A percentile compares a stretch with the other conserved stretches of the same genome.
These are phyloP conservation scores for Ctenochaetus hawaiiensis DNA, from an alignment of 2,797 vertebrate species.

Conservation along the genomic window DNA sequence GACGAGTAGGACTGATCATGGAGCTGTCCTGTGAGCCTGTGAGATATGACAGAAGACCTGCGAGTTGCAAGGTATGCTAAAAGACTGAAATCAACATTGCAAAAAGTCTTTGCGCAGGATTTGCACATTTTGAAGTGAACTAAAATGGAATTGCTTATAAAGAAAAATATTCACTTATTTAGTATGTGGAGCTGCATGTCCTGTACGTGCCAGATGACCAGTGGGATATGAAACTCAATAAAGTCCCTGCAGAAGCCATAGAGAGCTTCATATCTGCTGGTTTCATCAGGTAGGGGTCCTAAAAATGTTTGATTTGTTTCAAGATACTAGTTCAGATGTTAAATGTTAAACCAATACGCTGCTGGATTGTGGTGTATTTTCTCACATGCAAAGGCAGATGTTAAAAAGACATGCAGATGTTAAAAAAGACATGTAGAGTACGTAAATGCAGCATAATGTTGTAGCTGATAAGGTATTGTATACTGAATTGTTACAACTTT, in stretches of 20 bases:
- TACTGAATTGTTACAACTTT: too few species aligned
- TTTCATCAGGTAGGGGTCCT: conserved; percentile 90
- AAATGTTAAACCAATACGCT: too few species aligned
- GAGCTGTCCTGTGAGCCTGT: conserved; percentile 66
- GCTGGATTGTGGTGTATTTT: neutral
- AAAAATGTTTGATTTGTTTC: neutral
- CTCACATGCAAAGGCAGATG: neutral
- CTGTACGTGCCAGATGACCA: conserved; percentile 92
- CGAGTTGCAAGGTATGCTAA: conserved; percentile 75
- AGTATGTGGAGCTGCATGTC: conserved; percentile 94
- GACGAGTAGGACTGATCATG: conserved; percentile 52
- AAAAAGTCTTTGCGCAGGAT: neutral
- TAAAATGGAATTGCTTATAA: neutral
- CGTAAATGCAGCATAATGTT: too few species aligned
- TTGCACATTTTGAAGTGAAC: neutral
- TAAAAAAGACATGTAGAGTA: too few species aligned
- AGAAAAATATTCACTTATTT: neutral
- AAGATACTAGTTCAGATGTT: neutral
- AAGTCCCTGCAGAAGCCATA: conserved; percentile 87
- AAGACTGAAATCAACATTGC: neutral
- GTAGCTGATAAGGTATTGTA: too few species aligned
- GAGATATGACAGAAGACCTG: conserved; percentile 70
- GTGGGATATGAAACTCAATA: conserved; percentile 93
- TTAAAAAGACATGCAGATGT: too few species aligned
- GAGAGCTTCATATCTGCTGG: conserved; percentile 92